Conservation (phyloP, 37 sponge, comb jelly and placozoan species). For the Dysidea cf. avara region DNA sequence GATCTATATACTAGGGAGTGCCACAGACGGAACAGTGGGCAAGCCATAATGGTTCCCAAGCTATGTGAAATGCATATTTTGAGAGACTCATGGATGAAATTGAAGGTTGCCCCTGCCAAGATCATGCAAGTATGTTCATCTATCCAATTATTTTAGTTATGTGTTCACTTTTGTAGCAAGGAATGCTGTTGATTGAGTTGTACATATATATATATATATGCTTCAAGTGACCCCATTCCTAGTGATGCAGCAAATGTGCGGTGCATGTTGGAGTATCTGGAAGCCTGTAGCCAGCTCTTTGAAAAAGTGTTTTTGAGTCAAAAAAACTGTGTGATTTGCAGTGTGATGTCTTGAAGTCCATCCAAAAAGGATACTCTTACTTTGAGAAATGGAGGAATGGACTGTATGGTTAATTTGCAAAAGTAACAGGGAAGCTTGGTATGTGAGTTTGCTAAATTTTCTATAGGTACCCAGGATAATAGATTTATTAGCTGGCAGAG, state of each 20-base stretch:
- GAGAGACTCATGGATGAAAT: slow-evolving; percentile 13
- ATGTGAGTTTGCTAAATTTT: too few species aligned
- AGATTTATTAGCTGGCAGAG: too few species aligned
- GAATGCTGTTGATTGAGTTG: not conserved
- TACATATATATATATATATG: not conserved
- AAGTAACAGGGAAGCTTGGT: too few species aligned
- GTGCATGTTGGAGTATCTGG: not conserved
- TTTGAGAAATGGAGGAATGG: not conserved
- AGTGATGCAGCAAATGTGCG: not conserved
- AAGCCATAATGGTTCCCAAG: not conserved
- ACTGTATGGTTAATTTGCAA: too few species aligned
- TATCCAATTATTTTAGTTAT: not conserved
- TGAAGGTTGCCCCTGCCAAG: slow-evolving; percentile 11
- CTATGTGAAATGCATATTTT: slow-evolving; percentile 3
- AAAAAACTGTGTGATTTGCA: not conserved
- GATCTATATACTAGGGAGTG: slow-evolving; percentile 9
- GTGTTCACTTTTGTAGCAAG: not conserved
- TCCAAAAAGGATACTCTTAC: not conserved
- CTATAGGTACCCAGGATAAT: too few species aligned
- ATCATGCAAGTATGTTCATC: slow-evolving; percentile 1
- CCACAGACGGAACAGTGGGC: not conserved
- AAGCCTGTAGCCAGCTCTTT: slow-evolving; percentile 6
- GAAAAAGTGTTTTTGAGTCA: slow-evolving; percentile 4
- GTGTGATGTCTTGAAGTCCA: not conserved
- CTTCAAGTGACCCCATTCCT: not conserved